Percentiles rank a stretch among this genome's conserved stretches.
phyloP scores from a whole-genome alignment of 92 coral and sea anemone genomes.

The Bergia puertoricense region DNA sequence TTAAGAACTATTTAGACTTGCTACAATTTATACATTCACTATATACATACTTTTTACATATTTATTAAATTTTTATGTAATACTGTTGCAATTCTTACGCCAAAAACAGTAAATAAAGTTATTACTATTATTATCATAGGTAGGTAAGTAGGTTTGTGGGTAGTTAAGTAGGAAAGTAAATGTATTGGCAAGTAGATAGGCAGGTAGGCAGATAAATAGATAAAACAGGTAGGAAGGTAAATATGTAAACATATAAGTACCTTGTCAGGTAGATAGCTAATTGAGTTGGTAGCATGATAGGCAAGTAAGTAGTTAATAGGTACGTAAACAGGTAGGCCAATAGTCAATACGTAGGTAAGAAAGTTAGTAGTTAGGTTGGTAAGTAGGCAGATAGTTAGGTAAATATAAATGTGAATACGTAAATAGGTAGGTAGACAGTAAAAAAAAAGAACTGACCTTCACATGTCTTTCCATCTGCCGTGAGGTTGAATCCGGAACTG shows the following conservation, averaged over 20 bases:
- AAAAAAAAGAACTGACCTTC: slow-evolving; percentile 45
- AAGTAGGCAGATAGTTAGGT: neutral
- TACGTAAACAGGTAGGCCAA: too few relatives aligned
- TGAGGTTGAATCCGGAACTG: slow-evolving; percentile 62
- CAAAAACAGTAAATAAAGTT: too few relatives aligned
- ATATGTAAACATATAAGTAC: neutral
- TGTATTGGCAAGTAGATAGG: too few relatives aligned
- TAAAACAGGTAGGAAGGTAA: neutral
- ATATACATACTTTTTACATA: too few relatives aligned
- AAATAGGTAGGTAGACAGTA: neutral
- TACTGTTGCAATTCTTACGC: too few relatives aligned
- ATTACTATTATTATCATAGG: too few relatives aligned
- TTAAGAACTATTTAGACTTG: too few relatives aligned
- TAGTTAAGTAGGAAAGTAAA: too few relatives aligned
- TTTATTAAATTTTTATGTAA: too few relatives aligned
- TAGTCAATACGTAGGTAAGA: neutral
- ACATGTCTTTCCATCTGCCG: slow-evolving; percentile 59
- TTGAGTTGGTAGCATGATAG: neutral
- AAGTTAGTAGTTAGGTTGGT: neutral
- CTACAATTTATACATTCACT: too few relatives aligned
- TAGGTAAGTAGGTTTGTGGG: too few relatives aligned
- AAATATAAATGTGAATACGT: neutral
- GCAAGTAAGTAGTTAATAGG: neutral
- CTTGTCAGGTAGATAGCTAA: neutral
- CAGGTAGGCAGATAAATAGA: too few relatives aligned